Base-by-base conservation (phyloP, 2,888 invertebrate genomes). In the Oxycera nigricornis region DNA sequence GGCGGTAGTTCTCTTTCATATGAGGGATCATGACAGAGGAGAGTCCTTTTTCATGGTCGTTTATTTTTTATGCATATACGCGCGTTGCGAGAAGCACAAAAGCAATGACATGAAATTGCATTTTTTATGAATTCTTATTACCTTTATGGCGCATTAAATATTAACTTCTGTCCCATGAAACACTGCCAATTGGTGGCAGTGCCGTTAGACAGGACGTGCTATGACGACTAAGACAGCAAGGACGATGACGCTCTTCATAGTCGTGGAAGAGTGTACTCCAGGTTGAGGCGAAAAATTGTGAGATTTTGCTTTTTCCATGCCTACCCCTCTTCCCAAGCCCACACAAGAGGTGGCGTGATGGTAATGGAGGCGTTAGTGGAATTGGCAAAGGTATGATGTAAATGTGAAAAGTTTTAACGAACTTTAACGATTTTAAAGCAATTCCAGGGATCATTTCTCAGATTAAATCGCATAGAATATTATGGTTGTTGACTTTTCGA, bases 91-190 rank as follows among this genome's bases (percentile, higher is more conserved):
- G 24, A 59, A 68, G 24, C 68, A 75, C 73, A 74, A 76, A 74
- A 75, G 76, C 77, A 70, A 70, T 70, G 70, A 70, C 70, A 70
- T 70, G 61, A 78, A 78, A 79, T 79, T 79, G 79, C 79, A 79
- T 78, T 79, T 79, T 79, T 79, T 79, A 79, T 79, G 79, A 79
- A 79, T 79, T 79, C 78, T 79, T 79, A 79, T 79, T 79, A 79
- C 79, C 77, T 78, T 79, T 79, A 79, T 79, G 79, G 78, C 76
- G 78, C 79, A 78, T 79, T 79, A 79, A 79, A 88, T 88, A 88
- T 88, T 88, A 88, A 88, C 86, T 87, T 80, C 78, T 78, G 77
- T 79, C 77, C 78, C 78, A 78, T 76, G 74, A 75, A 76, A 65
- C 75, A 75, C 76, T 74, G 75, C 76, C 77, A 73, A 75, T 73